phyloP scores from a whole-genome alignment of 2,113 vertebrate genomes.

The Pyrgilauda ruficollis region DNA sequence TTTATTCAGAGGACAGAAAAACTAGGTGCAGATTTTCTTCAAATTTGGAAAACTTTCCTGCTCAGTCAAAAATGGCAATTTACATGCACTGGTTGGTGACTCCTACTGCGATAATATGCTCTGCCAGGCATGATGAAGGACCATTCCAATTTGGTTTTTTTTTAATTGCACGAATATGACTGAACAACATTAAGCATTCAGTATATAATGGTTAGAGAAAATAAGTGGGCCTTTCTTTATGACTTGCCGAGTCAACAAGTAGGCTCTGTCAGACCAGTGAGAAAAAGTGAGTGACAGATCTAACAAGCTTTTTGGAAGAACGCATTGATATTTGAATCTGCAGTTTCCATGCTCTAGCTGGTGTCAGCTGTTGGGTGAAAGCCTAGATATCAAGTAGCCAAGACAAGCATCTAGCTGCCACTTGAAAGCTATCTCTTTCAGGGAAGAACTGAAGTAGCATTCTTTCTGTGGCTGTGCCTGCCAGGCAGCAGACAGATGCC shows the following conservation, averaged over 20 bases:
- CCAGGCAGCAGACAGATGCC: constrained; percentile 51
- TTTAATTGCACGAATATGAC: neutral
- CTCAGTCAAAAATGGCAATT: neutral
- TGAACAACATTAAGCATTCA: constrained; percentile 5
- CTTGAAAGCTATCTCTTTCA: constrained; percentile 60
- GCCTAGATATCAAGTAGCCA: constrained; percentile 61
- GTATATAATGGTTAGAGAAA: constrained; percentile 1
- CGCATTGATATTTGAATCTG: constrained; percentile 44
- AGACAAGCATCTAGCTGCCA: constrained; percentile 60
- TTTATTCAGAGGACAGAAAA: neutral
- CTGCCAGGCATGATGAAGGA: neutral
- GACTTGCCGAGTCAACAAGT: constrained; percentile 8
- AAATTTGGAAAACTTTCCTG: neutral
- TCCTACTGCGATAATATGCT: neutral
- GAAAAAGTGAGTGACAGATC: constrained; percentile 54
- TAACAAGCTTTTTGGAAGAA: constrained; percentile 25
- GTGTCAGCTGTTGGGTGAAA: constrained; percentile 40
- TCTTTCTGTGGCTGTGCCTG: constrained; percentile 20
- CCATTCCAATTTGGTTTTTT: neutral
- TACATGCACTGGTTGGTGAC: neutral
- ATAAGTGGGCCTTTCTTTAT: constrained; percentile 34
- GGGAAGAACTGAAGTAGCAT: constrained; percentile 50
- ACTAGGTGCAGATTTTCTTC: neutral
- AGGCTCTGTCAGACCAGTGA: neutral
- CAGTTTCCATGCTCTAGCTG: constrained; percentile 40